Percentiles rank a stretch among this genome's conserved stretches.
phyloP scores from a whole-genome alignment of 2,888 invertebrate species.

The Morpho deidamia region DNA sequence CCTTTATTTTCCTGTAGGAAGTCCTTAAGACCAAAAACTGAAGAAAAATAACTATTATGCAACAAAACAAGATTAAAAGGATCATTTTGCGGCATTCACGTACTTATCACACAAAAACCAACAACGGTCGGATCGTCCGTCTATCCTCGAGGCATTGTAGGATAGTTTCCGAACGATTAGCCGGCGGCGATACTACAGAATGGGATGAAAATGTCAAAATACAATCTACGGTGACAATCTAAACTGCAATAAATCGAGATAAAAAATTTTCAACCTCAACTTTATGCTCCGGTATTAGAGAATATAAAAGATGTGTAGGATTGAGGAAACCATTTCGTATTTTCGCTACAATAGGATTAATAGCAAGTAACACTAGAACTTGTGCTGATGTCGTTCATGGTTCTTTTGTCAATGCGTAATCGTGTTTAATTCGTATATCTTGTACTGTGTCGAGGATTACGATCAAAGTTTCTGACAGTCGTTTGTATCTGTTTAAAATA shows the following conservation, averaged over 20 bases:
- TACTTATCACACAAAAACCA: constrained; percentile 21
- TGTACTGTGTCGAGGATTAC: not conserved
- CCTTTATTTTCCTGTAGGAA: no score
- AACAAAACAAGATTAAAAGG: constrained; percentile 11
- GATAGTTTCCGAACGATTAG: constrained; percentile 62
- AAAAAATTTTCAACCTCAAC: constrained; percentile 10
- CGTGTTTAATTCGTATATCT: not conserved
- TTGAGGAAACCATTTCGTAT: constrained; percentile 20
- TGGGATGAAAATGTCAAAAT: constrained; percentile 76
- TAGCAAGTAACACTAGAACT: constrained; percentile 65
- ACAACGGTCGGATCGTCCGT: constrained; percentile 25
- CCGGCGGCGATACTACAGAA: constrained; percentile 59
- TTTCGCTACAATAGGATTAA: constrained; percentile 43
- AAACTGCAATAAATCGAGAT: constrained; percentile 27
- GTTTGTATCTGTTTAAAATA: no score
- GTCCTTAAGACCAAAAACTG: not conserved
- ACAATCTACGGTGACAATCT: constrained; percentile 65
- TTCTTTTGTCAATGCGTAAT: constrained; percentile 36
- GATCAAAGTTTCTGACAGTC: no score
- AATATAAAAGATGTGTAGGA: not conserved
- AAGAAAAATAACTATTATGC: constrained; percentile 4
- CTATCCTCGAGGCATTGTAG: constrained; percentile 36
- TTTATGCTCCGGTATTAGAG: constrained; percentile 13
- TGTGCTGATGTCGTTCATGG: constrained; percentile 42
- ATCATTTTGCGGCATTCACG: constrained; percentile 31